Evolutionary conservation across 2,113 vertebrate species (phyloP), one percentile per base, ranked within the genome.

Genomic region (Fukomys damarensis): DNA sequence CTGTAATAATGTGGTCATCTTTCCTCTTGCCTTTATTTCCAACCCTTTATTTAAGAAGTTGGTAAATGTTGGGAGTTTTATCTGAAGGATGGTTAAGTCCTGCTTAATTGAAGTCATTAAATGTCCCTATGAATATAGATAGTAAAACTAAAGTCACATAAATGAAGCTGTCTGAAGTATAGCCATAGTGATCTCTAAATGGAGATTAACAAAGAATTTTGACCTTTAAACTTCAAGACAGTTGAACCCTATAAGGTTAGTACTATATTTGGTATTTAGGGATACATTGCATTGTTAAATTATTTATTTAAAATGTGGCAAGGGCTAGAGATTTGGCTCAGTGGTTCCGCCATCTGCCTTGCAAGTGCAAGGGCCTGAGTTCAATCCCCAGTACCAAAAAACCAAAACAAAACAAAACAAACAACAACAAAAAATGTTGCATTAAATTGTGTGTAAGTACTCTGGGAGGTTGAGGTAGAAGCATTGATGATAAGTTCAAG

Each of bases 141-240:
- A 82, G 79, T 65, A 84, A 93, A 95, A 84, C 41, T 83, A 87
- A 95, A 90, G 61, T 84, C 80, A 61, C 58, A 14, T 65, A 65
- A 88, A 89, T 97, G 72, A 86, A 93, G 43, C 58, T 91, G 49
- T 87, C 59, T 79, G 56, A 93, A 86, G 10, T 94, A 28, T 24
- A 84, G 24, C 54, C 1, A 4, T 49, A 89, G 35, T 83, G 35
- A 79, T 66, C 9, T 59, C 43, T 86, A 65, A 54, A 86, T 54
- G 83, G 46, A 95, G 49, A 83, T 81, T 93, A 54, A 63, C 24
- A 38, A 43, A 86, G 19, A 82, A 86, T 89, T 81, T 72, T 91
- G 11, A 87, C 41, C 58, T 83, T 93, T 68, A 32, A 83, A 88
- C 35, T 92, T 35, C 22, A 70, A 32, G 12, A 81, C 61, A 30